Conservation (phyloP, 2,113 vertebrate species). For the Anguilla rostrata region DNA sequence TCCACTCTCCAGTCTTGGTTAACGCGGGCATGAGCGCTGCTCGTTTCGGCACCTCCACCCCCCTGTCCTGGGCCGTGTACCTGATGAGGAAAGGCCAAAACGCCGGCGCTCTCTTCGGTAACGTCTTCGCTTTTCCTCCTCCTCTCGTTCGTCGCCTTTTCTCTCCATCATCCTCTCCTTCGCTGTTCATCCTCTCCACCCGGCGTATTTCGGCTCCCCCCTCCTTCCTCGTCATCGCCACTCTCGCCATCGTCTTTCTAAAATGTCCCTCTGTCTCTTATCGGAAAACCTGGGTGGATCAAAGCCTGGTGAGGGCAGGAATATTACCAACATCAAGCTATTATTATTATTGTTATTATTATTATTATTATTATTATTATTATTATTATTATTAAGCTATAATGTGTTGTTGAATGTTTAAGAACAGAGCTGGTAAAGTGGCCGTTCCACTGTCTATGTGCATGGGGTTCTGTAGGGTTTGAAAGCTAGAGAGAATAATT, state of each 20-base stretch:
- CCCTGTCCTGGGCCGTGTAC: slow-evolving; percentile 75
- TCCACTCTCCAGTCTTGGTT: slow-evolving; percentile 26
- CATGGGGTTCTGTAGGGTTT: not conserved
- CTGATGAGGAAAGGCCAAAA: slow-evolving; percentile 71
- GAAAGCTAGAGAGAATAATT: not conserved
- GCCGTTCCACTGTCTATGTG: not conserved
- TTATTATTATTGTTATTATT: no score
- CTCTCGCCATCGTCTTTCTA: not conserved
- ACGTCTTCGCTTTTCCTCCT: slow-evolving; percentile 29
- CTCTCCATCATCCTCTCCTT: not conserved
- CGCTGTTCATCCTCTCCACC: not conserved
- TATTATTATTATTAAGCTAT: no score
- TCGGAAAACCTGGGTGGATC: not conserved
- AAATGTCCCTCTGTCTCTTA: no score
- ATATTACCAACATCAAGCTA: not conserved
- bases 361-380: no score
- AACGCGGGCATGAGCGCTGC: slow-evolving; percentile 63
- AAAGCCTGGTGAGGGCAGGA: not conserved
- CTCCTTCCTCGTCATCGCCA: not conserved
- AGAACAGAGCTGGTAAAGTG: not conserved
- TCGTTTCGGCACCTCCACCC: slow-evolving; percentile 54
- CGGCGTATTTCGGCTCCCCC: no score
- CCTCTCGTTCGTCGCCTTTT: not conserved
- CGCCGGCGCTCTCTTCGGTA: slow-evolving; percentile 59
- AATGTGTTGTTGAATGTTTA: not conserved